Evolutionary conservation across 1,140 invertebrate species (phyloP).

Genomic region (Ceratoteleas bidentatus): DNA sequence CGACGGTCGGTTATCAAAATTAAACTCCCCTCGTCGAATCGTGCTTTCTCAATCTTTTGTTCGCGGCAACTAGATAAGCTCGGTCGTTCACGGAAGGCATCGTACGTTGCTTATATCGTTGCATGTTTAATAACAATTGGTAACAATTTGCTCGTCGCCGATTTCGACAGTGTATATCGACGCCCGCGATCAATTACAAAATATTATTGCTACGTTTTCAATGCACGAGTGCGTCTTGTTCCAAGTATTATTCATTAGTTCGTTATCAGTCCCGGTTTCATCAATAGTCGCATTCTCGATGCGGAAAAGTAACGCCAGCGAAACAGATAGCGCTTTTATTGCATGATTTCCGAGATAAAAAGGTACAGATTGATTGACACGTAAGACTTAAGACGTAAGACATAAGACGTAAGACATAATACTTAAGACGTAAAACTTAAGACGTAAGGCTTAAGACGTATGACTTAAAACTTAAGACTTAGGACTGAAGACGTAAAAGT

Average conservation of each 20-base stretch:
- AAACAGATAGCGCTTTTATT: no score
- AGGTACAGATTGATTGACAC: no score
- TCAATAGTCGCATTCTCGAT: neutral
- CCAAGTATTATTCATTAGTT: conserved; percentile 16
- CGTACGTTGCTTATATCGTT: conserved; percentile 78
- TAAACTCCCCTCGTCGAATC: conserved; percentile 48
- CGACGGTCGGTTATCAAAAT: conserved; percentile 48
- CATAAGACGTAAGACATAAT: no score
- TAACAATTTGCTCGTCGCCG: conserved; percentile 74
- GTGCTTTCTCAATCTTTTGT: neutral
- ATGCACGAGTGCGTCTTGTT: conserved; percentile 16
- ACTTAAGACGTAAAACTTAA: no score
- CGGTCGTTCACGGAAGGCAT: conserved; percentile 82
- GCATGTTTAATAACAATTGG: conserved; percentile 70
- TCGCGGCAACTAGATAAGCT: conserved; percentile 80
- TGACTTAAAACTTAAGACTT: no score
- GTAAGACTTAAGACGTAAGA: no score
- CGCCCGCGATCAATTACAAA: conserved; percentile 39
- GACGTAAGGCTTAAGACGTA: no score
- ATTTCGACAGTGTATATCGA: conserved; percentile 46
- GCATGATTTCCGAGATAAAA: no score
- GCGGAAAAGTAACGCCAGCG: no score
- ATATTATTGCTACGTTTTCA: conserved; percentile 60
- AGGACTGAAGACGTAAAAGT: no score
- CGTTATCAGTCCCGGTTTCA: no score